Conservation (phyloP, 1,140 invertebrate species). For the Centruroides vittatus region DNA sequence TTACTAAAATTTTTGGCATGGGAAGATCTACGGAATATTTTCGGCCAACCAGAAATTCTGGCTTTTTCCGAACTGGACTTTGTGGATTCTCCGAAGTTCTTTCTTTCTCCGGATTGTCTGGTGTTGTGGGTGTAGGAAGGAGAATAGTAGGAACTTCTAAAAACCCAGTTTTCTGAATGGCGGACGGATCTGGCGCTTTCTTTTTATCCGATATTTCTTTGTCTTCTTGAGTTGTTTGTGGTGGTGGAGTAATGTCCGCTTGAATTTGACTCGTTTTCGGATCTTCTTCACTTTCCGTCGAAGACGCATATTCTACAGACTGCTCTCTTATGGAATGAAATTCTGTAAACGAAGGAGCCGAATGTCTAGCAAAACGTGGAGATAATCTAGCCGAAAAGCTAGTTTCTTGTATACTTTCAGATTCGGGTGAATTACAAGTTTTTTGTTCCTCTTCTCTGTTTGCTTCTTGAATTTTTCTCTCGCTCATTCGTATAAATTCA, state of each 20-base stretch:
- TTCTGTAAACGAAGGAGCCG: slow-evolving; percentile 8
- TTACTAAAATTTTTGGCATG: slow-evolving; percentile 55
- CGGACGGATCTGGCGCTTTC: too few species aligned
- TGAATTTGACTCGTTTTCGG: too few species aligned
- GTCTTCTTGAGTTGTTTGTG: too few species aligned
- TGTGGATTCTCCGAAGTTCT: neutral
- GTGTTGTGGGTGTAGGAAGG: too few species aligned
- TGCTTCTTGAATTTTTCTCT: slow-evolving; percentile 21
- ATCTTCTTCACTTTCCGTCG: slow-evolving; percentile 1
- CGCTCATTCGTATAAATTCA: slow-evolving; percentile 51
- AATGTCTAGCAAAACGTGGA: neutral
- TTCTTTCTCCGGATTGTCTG: too few species aligned
- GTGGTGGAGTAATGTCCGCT: too few species aligned
- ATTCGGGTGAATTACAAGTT: neutral
- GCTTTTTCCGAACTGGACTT: neutral
- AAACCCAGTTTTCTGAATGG: too few species aligned
- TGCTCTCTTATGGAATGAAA: slow-evolving; percentile 11
- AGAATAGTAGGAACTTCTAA: too few species aligned
- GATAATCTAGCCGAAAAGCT: slow-evolving; percentile 7
- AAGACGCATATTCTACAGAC: slow-evolving; percentile 12
- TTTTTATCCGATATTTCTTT: too few species aligned
- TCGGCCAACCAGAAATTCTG: neutral
- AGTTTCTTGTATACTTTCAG: slow-evolving; percentile 5
- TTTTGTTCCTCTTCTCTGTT: neutral
- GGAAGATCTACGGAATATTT: slow-evolving; percentile 43